Evolutionary conservation across 2,888 invertebrate species (phyloP).

Genomic region (Ernsta delagoae): DNA sequence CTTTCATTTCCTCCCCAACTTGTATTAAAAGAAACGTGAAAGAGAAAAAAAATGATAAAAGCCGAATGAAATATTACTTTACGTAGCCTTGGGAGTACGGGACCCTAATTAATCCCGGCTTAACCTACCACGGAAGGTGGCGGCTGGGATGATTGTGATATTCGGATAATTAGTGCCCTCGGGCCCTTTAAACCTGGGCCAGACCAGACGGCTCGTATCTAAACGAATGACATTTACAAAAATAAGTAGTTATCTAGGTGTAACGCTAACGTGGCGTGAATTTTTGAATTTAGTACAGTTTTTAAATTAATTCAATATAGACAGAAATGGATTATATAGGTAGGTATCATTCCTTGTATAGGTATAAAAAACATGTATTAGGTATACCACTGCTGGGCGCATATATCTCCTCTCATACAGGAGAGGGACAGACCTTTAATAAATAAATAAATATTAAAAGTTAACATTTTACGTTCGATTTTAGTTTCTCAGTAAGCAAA

Average conservation of each 20-base stretch:
- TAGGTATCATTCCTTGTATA: too few species aligned
- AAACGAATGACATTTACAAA: background rate
- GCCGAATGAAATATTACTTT: conserved; percentile 24
- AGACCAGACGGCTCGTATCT: background rate
- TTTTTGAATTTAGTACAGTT: too few species aligned
- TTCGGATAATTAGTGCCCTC: conserved; percentile 19
- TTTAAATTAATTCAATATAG: too few species aligned
- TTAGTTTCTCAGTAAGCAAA: too few species aligned
- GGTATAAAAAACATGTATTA: too few species aligned
- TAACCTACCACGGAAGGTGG: conserved; percentile 30
- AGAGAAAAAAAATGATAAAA: conserved; percentile 19
- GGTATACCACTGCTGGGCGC: too few species aligned
- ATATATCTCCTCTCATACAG: too few species aligned
- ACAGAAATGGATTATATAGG: too few species aligned
- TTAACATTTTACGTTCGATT: too few species aligned
- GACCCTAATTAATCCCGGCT: conserved; percentile 36
- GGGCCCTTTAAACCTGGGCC: background rate
- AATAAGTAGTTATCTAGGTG: background rate
- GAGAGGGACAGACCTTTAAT: too few species aligned
- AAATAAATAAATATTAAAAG: too few species aligned
- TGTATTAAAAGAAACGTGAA: conserved; percentile 1
- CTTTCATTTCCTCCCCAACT: background rate
- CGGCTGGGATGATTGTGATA: conserved; percentile 31
- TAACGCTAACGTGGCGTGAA: too few species aligned
- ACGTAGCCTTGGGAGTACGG: conserved; percentile 5